Percentiles rank a stretch among this genome's conserved stretches.
Conservation (phyloP, 1,140 invertebrate genomes). For the Agrypnia vestita region DNA sequence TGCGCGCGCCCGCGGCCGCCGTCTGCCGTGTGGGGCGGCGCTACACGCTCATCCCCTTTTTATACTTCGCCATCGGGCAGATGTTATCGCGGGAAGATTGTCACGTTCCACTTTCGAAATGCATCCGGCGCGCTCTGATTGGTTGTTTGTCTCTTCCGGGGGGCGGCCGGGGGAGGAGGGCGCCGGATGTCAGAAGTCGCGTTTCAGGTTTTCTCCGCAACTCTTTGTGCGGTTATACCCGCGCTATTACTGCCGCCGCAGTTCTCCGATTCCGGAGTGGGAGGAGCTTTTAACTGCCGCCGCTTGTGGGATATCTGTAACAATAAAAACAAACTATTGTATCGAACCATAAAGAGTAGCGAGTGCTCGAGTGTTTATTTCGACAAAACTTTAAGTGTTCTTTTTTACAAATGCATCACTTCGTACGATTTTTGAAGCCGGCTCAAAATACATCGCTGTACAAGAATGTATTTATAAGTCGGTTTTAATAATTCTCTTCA, state of each 20-base stretch:
- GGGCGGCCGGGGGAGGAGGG: neutral
- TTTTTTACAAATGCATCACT: neutral
- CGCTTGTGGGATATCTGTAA: neutral
- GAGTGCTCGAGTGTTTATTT: no score
- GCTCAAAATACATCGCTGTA: neutral
- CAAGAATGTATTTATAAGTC: neutral
- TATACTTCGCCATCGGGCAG: slow-evolving; percentile 10
- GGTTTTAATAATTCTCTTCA: neutral
- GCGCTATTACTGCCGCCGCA: slow-evolving; percentile 11
- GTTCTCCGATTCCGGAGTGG: neutral
- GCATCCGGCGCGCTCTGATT: slow-evolving; percentile 51
- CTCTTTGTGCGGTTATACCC: slow-evolving; percentile 18
- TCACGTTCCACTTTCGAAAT: slow-evolving; percentile 53
- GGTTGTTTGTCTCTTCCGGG: slow-evolving; percentile 45
- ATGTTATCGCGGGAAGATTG: slow-evolving; percentile 40
- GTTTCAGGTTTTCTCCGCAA: slow-evolving; percentile 17
- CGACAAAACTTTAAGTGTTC: neutral
- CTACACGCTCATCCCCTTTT: neutral
- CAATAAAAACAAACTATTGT: slow-evolving; percentile 18
- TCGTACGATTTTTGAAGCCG: neutral
- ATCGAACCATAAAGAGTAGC: neutral
- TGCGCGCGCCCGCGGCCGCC: neutral
- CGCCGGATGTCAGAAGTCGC: slow-evolving; percentile 3
- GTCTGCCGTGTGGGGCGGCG: neutral
- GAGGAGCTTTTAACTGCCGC: neutral